Percentiles rank a stretch among this genome's conserved stretches.
These are phyloP conservation scores for Macaria liturata DNA, from an alignment of 2,888 invertebrate genomes.

Conservation along the genomic window DNA sequence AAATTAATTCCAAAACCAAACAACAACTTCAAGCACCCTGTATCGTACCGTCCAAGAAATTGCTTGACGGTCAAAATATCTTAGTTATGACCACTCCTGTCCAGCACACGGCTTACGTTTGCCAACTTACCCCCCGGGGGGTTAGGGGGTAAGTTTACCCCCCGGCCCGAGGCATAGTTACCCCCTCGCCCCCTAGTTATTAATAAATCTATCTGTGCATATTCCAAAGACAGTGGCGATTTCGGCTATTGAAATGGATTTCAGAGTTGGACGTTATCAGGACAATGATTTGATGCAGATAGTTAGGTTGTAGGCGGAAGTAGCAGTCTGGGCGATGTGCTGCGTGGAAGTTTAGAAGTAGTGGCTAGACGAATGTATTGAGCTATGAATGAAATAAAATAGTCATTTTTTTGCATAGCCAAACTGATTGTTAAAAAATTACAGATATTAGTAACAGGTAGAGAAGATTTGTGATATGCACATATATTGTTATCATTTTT, in stretches of 20 bases:
- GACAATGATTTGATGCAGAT: slow-evolving; percentile 36
- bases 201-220: slow-evolving; percentile 82
- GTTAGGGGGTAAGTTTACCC: slow-evolving; percentile 31
- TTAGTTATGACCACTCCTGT: slow-evolving; percentile 83
- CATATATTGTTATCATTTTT: too few species aligned
- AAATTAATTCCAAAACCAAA: slow-evolving; percentile 59
- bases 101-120: slow-evolving; percentile 78
- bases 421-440: too few species aligned
- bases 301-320: slow-evolving; percentile 21
- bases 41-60: slow-evolving; percentile 75
- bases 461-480: too few species aligned
- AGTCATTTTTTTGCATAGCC: too few species aligned
- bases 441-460: too few species aligned
- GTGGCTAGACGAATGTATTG: too few species aligned
- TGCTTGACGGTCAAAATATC: slow-evolving; percentile 82
- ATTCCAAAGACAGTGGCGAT: slow-evolving; percentile 67
- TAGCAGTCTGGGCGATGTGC: slow-evolving; percentile 8
- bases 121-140: slow-evolving; percentile 64
- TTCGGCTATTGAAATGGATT: slow-evolving; percentile 54
- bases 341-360: background rate
- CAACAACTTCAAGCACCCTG: slow-evolving; percentile 63
- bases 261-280: slow-evolving; percentile 44
- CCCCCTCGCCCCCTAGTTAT: slow-evolving; percentile 60
- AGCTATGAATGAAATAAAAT: too few species aligned
- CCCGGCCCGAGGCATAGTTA: slow-evolving; percentile 57